Evolutionary conservation across 2,797 vertebrate species (phyloP).

Genomic region (Takifugu ocellatus): DNA sequence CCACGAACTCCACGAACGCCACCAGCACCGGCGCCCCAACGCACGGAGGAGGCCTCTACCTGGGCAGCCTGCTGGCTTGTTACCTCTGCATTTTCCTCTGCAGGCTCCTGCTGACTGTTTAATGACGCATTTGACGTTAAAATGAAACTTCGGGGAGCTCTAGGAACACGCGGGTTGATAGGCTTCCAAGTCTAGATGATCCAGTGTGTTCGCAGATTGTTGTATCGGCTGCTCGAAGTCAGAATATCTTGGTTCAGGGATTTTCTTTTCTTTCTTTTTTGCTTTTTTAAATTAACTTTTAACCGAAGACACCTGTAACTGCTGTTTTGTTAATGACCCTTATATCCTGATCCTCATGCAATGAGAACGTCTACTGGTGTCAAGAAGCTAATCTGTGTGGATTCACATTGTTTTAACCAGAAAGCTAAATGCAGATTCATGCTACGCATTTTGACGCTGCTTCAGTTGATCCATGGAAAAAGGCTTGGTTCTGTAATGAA

Average conservation of each 20-base stretch:
- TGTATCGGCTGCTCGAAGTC: constrained; percentile 13
- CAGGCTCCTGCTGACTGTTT: constrained; percentile 17
- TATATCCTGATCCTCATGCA: not conserved
- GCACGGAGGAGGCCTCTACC: constrained; percentile 9
- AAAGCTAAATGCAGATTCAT: too few species aligned
- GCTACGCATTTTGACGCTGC: too few species aligned
- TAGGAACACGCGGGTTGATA: constrained; percentile 25
- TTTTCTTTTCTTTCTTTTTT: not conserved
- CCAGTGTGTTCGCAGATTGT: constrained; percentile 6
- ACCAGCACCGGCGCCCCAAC: not conserved
- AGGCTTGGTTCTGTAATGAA: too few species aligned
- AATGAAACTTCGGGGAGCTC: not conserved
- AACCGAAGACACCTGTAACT: not conserved
- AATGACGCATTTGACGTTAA: not conserved
- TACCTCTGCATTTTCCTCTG: constrained; percentile 19
- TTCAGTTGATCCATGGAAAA: too few species aligned
- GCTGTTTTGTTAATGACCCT: not conserved
- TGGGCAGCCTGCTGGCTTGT: constrained; percentile 19
- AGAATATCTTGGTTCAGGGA: not conserved
- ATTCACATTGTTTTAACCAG: too few species aligned
- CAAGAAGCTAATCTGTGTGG: too few species aligned
- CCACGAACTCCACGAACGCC: constrained; percentile 3
- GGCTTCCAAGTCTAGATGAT: constrained; percentile 35
- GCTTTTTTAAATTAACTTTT: too few species aligned
- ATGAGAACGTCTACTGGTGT: too few species aligned